Percentiles rank a stretch among this genome's conserved stretches.
Conservation (phyloP, 2,113 vertebrate species). For the Globicephala melas region DNA sequence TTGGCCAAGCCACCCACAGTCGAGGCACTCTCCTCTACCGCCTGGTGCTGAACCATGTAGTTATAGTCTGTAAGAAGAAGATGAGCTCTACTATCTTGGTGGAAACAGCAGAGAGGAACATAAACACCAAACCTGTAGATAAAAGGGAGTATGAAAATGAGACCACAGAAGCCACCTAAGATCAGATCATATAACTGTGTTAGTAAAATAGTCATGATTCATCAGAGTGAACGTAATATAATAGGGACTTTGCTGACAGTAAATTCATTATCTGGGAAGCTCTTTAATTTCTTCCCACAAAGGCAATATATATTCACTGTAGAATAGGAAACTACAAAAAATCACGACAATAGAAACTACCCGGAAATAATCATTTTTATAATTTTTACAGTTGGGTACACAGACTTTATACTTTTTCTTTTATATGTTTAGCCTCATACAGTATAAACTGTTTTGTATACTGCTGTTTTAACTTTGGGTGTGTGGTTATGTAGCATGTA, state of each 20-base stretch:
- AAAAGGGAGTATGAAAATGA: slow-evolving; percentile 47
- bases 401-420: neutral
- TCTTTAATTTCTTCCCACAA: slow-evolving; percentile 25
- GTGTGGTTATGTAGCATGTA: neutral
- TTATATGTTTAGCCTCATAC: neutral
- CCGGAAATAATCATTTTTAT: neutral
- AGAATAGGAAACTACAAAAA: neutral
- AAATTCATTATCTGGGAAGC: neutral
- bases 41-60: slow-evolving; percentile 88
- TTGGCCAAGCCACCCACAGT: slow-evolving; percentile 86
- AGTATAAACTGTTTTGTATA: neutral
- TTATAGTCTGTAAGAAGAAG: slow-evolving; percentile 87
- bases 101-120: slow-evolving; percentile 97
- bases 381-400: neutral
- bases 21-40: slow-evolving; percentile 84
- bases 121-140: slow-evolving; percentile 94
- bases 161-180: neutral
- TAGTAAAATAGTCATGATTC: neutral
- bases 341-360: neutral
- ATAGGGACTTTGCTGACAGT: neutral
- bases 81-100: slow-evolving; percentile 93
- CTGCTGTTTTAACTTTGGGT: neutral
- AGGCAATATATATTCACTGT: neutral
- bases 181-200: neutral
- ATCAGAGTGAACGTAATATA: neutral